phyloP scores from a whole-genome alignment of 2,113 vertebrate genomes.

The Actinemys pallida region DNA sequence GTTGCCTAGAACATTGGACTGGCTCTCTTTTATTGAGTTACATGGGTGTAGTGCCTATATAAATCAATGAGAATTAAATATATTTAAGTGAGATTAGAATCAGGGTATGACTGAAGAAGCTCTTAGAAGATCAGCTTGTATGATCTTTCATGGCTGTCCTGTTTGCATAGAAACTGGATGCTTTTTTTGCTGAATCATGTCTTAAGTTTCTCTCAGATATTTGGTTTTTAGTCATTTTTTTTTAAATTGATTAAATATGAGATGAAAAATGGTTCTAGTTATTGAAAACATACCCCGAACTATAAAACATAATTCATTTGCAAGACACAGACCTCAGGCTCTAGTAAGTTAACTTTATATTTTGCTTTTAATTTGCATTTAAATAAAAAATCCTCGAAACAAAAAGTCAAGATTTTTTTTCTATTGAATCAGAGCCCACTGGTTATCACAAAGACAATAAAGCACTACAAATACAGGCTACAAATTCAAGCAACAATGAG shows the following conservation, averaged over 20 bases:
- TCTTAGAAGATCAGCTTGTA: background rate
- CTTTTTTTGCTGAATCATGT: background rate
- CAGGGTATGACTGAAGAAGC: background rate
- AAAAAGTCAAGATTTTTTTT: background rate
- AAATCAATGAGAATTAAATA: background rate
- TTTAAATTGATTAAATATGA: background rate
- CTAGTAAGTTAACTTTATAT: background rate
- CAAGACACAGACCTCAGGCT: background rate
- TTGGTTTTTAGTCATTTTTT: background rate
- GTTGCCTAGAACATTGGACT: background rate
- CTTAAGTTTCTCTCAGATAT: background rate
- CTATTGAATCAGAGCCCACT: background rate
- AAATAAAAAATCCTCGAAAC: background rate
- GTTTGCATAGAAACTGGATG: background rate
- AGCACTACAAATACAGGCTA: background rate
- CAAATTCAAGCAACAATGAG: background rate
- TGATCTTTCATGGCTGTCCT: background rate
- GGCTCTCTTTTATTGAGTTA: background rate
- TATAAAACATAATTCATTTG: background rate
- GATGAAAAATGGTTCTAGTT: background rate
- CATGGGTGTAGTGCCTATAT: background rate
- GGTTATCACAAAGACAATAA: background rate
- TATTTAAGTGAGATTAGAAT: background rate
- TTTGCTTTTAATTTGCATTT: background rate
- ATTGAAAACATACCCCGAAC: background rate